Evolutionary conservation across 2,888 invertebrate genomes (phyloP).

Genomic region (Yponomeuta malinellus): DNA sequence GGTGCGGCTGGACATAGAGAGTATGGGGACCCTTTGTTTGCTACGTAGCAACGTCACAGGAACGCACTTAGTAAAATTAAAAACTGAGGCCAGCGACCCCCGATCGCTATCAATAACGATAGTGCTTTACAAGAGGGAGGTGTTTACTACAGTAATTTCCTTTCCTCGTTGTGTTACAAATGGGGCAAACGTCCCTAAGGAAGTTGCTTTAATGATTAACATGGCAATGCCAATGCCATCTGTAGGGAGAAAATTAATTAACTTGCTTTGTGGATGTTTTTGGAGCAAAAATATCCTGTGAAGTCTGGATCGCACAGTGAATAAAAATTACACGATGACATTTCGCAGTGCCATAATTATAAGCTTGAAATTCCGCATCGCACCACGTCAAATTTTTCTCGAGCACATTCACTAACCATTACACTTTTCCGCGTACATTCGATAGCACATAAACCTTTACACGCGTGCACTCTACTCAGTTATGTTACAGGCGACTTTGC

Average conservation of each 20-base stretch:
- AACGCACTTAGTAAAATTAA: conserved; percentile 71
- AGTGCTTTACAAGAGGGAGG: background rate
- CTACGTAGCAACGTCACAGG: conserved; percentile 58
- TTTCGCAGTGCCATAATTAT: no score
- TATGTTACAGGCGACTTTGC: no score
- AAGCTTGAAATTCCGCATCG: no score
- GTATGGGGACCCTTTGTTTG: conserved; percentile 63
- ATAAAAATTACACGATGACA: no score
- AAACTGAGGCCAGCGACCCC: conserved; percentile 53
- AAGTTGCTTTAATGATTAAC: background rate
- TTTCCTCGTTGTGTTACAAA: background rate
- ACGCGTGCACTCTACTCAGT: no score
- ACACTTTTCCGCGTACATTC: no score
- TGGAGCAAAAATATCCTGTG: background rate
- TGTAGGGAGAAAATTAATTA: background rate
- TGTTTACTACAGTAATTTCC: conserved; percentile 1
- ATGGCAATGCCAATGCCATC: background rate
- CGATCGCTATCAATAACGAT: conserved; percentile 33
- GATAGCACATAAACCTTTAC: no score
- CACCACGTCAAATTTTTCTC: no score
- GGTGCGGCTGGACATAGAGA: conserved; percentile 49
- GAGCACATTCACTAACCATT: no score
- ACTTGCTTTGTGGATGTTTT: background rate
- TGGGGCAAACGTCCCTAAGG: background rate
- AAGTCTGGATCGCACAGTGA: no score